Evolutionary conservation across 1,140 invertebrate species (phyloP).

Genomic region (Aphaenogaster floridana): DNA sequence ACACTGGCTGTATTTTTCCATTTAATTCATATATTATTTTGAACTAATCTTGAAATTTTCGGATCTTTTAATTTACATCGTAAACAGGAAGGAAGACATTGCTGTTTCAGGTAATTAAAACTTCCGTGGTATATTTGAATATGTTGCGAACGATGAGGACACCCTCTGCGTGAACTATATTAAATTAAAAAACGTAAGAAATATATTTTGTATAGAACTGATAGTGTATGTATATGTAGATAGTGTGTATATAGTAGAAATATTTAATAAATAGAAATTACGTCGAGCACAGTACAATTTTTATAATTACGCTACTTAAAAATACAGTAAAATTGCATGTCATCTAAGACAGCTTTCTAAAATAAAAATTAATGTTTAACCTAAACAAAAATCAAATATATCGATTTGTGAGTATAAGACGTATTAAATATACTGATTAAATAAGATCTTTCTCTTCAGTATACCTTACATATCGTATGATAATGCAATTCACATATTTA

Average conservation of each 20-base stretch:
- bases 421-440: slow-evolving; percentile 1
- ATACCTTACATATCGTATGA: background rate
- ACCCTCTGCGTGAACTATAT: background rate
- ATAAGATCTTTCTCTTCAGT: background rate
- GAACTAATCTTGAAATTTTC: slow-evolving; percentile 7
- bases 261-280: slow-evolving; percentile 41
- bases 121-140: slow-evolving; percentile 67
- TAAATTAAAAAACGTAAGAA: slow-evolving; percentile 1
- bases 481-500: background rate
- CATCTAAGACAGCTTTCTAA: background rate
- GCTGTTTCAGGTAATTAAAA: slow-evolving; percentile 64
- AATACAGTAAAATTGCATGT: background rate
- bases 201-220: slow-evolving; percentile 21
- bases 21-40: background rate
- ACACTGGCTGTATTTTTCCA: background rate
- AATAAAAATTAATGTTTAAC: background rate
- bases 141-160: slow-evolving; percentile 52
- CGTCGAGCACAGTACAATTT: background rate
- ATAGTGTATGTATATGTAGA: background rate
- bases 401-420: background rate
- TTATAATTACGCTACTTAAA: slow-evolving; percentile 7
- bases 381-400: background rate
- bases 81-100: slow-evolving; percentile 43
- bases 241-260: slow-evolving; percentile 1
- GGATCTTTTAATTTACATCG: slow-evolving; percentile 1